Evolutionary conservation across 2,113 vertebrate genomes (phyloP).

Genomic region (Cynopterus brachyotis): DNA sequence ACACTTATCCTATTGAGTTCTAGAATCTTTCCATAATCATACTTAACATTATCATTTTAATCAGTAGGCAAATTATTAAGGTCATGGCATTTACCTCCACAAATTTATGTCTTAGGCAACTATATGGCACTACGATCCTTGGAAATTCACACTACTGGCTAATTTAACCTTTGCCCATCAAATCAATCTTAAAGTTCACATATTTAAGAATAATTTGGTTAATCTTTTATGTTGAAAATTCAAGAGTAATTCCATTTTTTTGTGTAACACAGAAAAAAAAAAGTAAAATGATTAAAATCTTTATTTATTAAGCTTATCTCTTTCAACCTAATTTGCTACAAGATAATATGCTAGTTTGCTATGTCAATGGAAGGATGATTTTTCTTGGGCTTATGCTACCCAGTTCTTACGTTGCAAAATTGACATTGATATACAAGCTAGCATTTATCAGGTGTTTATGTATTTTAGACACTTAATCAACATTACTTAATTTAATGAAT

Average conservation of each 20-base stretch:
- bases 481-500: conserved; percentile 2
- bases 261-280: neutral
- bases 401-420: neutral
- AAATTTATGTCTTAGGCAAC: neutral
- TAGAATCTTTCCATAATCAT: neutral
- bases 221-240: neutral
- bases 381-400: neutral
- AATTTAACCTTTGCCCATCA: neutral
- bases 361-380: neutral
- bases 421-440: neutral
- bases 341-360: neutral
- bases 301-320: neutral
- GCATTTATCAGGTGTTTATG: neutral
- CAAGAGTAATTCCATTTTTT: neutral
- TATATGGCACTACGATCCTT: neutral
- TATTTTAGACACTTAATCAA: neutral
- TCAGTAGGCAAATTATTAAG: neutral
- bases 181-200: neutral
- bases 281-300: neutral
- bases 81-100: neutral
- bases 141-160: neutral
- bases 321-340: neutral
- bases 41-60: neutral
- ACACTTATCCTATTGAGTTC: neutral
- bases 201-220: neutral